phyloP scores from a whole-genome alignment of 2,888 invertebrate genomes.

The Drosophila greeni region DNA sequence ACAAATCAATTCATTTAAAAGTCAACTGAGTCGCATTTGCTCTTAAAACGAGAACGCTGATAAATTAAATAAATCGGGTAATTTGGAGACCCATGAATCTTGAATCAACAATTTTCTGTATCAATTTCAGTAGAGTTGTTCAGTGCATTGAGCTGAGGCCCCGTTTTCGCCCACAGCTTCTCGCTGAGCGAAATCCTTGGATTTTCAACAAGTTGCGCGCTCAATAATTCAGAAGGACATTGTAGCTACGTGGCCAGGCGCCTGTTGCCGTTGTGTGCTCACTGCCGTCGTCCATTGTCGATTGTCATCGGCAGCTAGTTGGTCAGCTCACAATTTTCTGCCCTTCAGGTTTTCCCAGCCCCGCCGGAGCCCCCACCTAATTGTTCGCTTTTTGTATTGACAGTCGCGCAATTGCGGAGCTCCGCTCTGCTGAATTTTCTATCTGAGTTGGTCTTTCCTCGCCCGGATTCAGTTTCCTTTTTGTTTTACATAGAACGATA shows the following conservation, averaged over 20 bases:
- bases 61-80: background rate
- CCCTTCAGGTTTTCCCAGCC: background rate
- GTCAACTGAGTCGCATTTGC: background rate
- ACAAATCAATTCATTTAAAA: background rate
- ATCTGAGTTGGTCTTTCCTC: slow-evolving; percentile 46
- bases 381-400: slow-evolving; percentile 67
- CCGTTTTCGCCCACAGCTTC: slow-evolving; percentile 10
- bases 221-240: slow-evolving; percentile 70
- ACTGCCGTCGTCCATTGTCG: slow-evolving; percentile 17
- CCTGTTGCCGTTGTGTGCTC: slow-evolving; percentile 52
- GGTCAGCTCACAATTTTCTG: slow-evolving; percentile 18
- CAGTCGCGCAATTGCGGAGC: slow-evolving; percentile 66
- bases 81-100: background rate
- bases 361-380: slow-evolving; percentile 8
- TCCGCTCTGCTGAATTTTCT: slow-evolving; percentile 63
- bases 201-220: slow-evolving; percentile 67
- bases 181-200: slow-evolving; percentile 53
- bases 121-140: background rate
- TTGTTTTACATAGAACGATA: slow-evolving; percentile 37
- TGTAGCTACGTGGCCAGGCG: slow-evolving; percentile 34
- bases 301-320: slow-evolving; percentile 53
- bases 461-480: slow-evolving; percentile 25
- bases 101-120: background rate
- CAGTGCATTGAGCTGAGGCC: slow-evolving; percentile 1
- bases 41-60: background rate